phyloP scores from a whole-genome alignment of 2,888 invertebrate species.

The Acanthosepion esculentum region DNA sequence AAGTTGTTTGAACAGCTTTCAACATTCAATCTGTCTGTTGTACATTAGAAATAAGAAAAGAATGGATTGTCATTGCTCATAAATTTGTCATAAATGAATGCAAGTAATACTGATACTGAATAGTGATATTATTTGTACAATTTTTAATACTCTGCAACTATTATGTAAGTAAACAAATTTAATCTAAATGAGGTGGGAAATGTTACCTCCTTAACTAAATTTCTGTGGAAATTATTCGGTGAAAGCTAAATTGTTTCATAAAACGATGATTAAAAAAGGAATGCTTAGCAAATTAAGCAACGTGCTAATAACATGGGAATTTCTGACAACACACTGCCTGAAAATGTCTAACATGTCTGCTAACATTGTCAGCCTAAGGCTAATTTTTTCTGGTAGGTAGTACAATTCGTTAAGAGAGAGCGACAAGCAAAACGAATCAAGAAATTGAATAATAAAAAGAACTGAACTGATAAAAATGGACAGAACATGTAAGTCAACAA shows the following conservation, averaged over 20 bases:
- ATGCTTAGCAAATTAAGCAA: background rate
- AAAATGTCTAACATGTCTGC: background rate
- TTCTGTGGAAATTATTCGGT: background rate
- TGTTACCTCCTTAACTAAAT: background rate
- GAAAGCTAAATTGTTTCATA: background rate
- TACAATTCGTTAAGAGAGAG: background rate
- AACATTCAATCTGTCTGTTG: too few relatives aligned
- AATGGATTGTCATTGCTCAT: too few relatives aligned
- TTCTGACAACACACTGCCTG: background rate
- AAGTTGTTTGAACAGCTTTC: too few relatives aligned
- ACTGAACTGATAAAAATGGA: background rate
- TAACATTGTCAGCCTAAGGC: background rate
- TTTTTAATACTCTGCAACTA: too few relatives aligned
- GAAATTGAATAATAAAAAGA: background rate
- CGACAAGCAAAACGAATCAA: background rate
- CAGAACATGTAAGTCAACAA: conserved; percentile 13
- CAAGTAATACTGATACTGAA: too few relatives aligned
- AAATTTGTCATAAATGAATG: too few relatives aligned
- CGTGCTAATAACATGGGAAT: background rate
- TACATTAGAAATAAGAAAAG: too few relatives aligned
- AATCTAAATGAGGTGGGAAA: background rate
- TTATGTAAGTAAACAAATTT: too few relatives aligned
- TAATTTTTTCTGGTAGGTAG: background rate
- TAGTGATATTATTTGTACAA: too few relatives aligned
- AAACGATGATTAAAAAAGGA: background rate